Base-by-base conservation (phyloP, 2,888 invertebrate species). In the Thumatha senex region DNA sequence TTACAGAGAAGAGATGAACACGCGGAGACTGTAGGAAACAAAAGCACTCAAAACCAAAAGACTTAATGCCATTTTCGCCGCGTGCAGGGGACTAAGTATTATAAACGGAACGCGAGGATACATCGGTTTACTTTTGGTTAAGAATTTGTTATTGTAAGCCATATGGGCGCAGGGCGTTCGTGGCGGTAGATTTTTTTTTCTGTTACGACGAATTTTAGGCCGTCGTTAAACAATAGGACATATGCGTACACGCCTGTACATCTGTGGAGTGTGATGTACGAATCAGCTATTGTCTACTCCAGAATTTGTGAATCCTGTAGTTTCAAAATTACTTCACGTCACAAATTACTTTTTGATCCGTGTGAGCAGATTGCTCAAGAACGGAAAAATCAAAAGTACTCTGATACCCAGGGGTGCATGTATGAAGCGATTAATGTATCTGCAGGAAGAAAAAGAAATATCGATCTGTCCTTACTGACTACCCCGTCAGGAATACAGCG, bases 91-190 rank as follows among this genome's bases (percentile, higher is more conserved):
- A 52, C 59, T 55, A 46, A 67, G 65, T 74, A 75, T n/a, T n/a
- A n/a, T 67, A 84, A 80, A 72, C 76, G 79, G 80, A 75, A 78
- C 79, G 72, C 74, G 72, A 77, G 79, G 80, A 82, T 85, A 82
- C 83, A 81, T 85, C 70, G 68, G 86, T 88, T 88, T 87, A 87
- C 86, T 86, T 88, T 86, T 79, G 86, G 87, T 87, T 86, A 86
- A 86, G 86, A 86, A 86, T 87, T 87, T 89, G 88, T 89, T 89
- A 81, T 88, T 86, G 79, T 86, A 80, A 86, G 84, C 87, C 89
- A 89, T 88, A 86, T 88, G 89, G 82, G 75, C 77, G 78, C 85
- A 80, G 83, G 74, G 76, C 80, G 81, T 80, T 67, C 52, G 68
- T 67, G 67, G 72, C 63, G 8, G 31, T 31, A 31, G 72, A 70